Evolutionary conservation across 2,888 invertebrate species (phyloP), one percentile per base, ranked within the genome.

Genomic region (Xestia c-nigrum): DNA sequence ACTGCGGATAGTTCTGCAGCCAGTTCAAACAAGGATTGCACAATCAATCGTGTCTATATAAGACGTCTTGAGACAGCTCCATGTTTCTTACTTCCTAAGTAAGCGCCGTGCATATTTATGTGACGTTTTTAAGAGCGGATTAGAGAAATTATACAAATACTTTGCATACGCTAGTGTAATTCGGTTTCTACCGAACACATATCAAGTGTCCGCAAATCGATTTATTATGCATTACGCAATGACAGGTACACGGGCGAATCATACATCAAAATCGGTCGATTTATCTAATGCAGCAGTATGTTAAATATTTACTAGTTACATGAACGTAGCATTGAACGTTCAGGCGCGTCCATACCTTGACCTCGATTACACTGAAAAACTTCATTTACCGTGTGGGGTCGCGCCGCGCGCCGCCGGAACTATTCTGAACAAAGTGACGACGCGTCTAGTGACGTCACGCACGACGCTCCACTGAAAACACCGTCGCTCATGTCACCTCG

Each of bases 381-480:
- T 90, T 89, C 89, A 90, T 93, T 93, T 94, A 80, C 76, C 68
- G 87, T 76, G 85, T 84, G 86, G 80, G 84, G 85, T 78, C 86
- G 86, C 90, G 87, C 73, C 84, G 88, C 75, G 43, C 78, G 64
- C 47, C 85, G 85, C 84, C 90, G 88, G 80, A 89, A 91, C 91
- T 93, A 92, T 93, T 94, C 93, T 92, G 90, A 92, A 92, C 90
- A 88, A 82, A 90, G 81, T 93, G 93, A 93, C 93, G 92, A 89
- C 85, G 87, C 87, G 92, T 91, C 91, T 91, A 80, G 86, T 94
- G 94, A 94, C 93, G 94, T 92, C 91, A 93, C 76, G 67, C 83
- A 84, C 81, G 85, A 87, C 84, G 85, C 81, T 85, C 77, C 74
- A 86, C 90, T 87, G 85, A 89, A 90, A 86, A 88, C 87, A 85